A percentile compares a stretch with the other conserved stretches of the same genome.
phyloP scores from a whole-genome alignment of 2,797 vertebrate species.

The Petrocephalus sullivani region DNA sequence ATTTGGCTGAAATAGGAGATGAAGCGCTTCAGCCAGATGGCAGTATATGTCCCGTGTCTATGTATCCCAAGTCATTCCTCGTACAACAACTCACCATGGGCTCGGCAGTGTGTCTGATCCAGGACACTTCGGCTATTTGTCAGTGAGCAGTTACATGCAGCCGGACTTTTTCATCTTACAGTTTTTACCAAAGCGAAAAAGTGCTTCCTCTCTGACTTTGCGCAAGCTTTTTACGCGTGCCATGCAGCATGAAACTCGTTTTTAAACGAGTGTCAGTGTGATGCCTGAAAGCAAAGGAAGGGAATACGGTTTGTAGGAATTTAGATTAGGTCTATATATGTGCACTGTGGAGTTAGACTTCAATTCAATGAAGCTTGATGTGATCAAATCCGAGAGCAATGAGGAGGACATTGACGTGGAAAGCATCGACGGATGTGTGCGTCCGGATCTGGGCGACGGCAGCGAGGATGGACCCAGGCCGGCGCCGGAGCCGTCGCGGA shows the following conservation, averaged over 20 bases:
- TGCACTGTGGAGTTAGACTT: slow-evolving; percentile 51
- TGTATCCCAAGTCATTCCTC: neutral
- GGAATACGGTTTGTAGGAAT: neutral
- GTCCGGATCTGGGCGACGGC: slow-evolving; percentile 23
- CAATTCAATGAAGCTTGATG: slow-evolving; percentile 42
- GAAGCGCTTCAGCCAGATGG: slow-evolving; percentile 40
- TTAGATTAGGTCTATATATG: slow-evolving; percentile 49
- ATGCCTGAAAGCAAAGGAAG: neutral
- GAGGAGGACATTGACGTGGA: slow-evolving; percentile 53
- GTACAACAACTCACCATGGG: slow-evolving; percentile 26
- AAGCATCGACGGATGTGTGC: slow-evolving; percentile 48
- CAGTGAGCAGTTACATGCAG: slow-evolving; percentile 52
- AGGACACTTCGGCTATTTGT: slow-evolving; percentile 40
- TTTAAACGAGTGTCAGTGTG: neutral
- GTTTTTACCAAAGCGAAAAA: slow-evolving; percentile 21
- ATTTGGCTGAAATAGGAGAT: slow-evolving; percentile 50
- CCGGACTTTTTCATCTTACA: slow-evolving; percentile 42
- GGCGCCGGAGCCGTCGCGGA: slow-evolving; percentile 38
- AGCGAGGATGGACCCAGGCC: slow-evolving; percentile 18
- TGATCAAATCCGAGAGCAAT: slow-evolving; percentile 38
- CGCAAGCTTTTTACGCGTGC: neutral
- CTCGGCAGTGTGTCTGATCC: slow-evolving; percentile 42
- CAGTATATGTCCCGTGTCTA: neutral
- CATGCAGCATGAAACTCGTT: neutral
- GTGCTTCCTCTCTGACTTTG: neutral